Evolutionary conservation across 2,888 invertebrate species (phyloP).

Genomic region (Xanthia togata): DNA sequence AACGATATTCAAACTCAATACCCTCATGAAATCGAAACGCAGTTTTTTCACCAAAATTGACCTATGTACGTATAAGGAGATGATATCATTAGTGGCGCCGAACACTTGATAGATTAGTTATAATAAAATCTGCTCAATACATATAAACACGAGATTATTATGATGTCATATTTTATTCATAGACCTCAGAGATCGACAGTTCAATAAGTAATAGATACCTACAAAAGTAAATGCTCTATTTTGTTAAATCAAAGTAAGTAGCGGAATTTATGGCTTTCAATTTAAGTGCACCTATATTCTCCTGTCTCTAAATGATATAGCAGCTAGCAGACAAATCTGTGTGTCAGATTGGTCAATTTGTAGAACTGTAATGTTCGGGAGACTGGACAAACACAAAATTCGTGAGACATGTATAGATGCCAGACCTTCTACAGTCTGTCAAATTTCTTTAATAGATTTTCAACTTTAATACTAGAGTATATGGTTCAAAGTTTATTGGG

Average conservation of each 20-base stretch:
- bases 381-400: not conserved
- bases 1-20: not conserved
- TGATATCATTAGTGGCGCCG: slow-evolving; percentile 60
- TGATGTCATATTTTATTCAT: slow-evolving; percentile 63
- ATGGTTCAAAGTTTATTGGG: no score
- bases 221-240: slow-evolving; percentile 37
- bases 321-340: no score
- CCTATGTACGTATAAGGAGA: slow-evolving; percentile 43
- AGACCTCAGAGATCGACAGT: slow-evolving; percentile 39
- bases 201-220: slow-evolving; percentile 39
- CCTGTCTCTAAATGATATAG: not conserved
- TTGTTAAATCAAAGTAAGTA: slow-evolving; percentile 21
- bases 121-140: slow-evolving; percentile 58
- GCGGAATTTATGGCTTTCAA: slow-evolving; percentile 11
- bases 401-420: slow-evolving; percentile 3
- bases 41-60: slow-evolving; percentile 24
- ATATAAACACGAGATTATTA: slow-evolving; percentile 56
- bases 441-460: no score
- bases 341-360: slow-evolving; percentile 17
- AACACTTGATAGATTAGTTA: slow-evolving; percentile 57
- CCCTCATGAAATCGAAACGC: not conserved
- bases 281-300: slow-evolving; percentile 14
- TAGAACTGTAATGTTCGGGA: not conserved
- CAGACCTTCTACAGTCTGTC: no score
- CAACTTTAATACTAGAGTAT: no score